Percentiles rank a stretch among this genome's conserved stretches.
Conservation (phyloP, 2,888 invertebrate species). For the Tetragonisca angustula region DNA sequence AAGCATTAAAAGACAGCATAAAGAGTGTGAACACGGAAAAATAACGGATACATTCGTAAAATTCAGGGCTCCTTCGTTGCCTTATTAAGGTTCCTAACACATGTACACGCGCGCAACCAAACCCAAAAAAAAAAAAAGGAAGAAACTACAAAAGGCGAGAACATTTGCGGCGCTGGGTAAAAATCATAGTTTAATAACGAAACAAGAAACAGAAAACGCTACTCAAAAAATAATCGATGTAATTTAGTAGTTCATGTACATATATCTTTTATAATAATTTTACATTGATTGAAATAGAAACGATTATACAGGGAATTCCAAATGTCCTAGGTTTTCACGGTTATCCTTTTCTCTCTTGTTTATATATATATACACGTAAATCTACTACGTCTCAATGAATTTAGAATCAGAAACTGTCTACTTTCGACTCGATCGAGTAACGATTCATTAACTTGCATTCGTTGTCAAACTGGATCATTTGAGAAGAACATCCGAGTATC, state of each 20-base stretch:
- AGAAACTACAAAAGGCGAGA: conserved; percentile 43
- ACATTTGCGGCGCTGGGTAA: conserved; percentile 40
- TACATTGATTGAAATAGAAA: conserved; percentile 22
- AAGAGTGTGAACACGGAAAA: conserved; percentile 43
- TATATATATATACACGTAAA: too few species aligned
- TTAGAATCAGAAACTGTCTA: not conserved
- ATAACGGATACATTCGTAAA: conserved; percentile 47
- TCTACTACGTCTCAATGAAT: not conserved
- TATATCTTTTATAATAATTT: conserved; percentile 39
- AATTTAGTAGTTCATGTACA: conserved; percentile 21
- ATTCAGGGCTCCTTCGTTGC: conserved; percentile 76
- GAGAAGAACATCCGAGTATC: not conserved
- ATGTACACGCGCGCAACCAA: conserved; percentile 61
- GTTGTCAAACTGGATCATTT: not conserved
- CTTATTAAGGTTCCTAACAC: conserved; percentile 79
- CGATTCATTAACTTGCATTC: not conserved
- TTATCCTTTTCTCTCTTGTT: not conserved
- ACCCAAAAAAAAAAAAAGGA: conserved; percentile 19
- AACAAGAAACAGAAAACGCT: conserved; percentile 6
- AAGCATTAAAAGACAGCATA: conserved; percentile 27
- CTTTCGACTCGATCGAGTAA: not conserved
- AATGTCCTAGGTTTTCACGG: not conserved
- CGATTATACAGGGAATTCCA: not conserved
- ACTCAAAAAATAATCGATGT: conserved; percentile 10
- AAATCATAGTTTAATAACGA: conserved; percentile 25